Percentiles rank a stretch among this genome's conserved stretches.
Evolutionary conservation across 2,113 vertebrate genomes (phyloP).

Genomic region (Chiloscyllium plagiosum): DNA sequence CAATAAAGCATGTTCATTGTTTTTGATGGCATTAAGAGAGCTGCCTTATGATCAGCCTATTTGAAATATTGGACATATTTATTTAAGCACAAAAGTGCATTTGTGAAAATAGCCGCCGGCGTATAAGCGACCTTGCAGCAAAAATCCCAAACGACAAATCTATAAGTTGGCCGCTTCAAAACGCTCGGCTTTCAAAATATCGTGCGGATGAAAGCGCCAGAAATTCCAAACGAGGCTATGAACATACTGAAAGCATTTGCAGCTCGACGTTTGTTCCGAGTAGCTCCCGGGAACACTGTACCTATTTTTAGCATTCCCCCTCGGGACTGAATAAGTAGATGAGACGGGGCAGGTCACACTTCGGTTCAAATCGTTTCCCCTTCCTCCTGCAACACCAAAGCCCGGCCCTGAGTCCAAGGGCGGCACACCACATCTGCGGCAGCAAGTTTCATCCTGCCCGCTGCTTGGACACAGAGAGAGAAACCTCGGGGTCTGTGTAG

Average conservation of each 20-base stretch:
- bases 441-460: background rate
- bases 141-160: background rate
- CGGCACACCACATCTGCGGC: background rate
- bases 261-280: background rate
- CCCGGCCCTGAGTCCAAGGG: background rate
- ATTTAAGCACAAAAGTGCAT: background rate
- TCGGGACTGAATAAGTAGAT: background rate
- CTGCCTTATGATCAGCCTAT: background rate
- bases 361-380: background rate
- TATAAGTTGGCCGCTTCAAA: background rate
- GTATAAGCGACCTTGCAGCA: too few species aligned
- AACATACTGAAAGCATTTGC: background rate
- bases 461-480: too few species aligned
- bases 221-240: background rate
- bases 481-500: too few species aligned
- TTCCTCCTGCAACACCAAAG: too few species aligned
- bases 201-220: background rate
- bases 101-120: too few species aligned
- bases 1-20: background rate
- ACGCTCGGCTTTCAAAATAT: background rate
- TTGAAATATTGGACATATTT: background rate
- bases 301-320: background rate
- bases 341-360: background rate
- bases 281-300: too few species aligned
- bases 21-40: background rate